phyloP scores from a whole-genome alignment of 1,140 invertebrate species.

The Mercenaria mercenaria region DNA sequence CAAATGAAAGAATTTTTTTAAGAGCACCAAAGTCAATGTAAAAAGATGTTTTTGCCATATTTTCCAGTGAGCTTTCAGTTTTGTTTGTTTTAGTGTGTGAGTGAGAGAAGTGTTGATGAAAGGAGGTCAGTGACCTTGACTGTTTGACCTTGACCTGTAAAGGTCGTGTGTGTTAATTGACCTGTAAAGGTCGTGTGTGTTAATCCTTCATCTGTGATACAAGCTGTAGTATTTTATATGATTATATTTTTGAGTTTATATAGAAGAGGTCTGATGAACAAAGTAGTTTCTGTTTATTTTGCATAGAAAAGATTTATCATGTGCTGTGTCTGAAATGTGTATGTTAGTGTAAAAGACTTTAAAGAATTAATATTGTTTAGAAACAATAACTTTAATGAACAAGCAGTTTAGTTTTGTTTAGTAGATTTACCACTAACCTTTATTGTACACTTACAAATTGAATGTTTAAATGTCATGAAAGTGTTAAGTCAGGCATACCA shows the following conservation, averaged over 20 bases:
- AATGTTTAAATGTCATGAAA: too few species aligned
- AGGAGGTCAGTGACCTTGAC: background rate
- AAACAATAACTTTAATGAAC: too few species aligned
- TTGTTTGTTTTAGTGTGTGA: background rate
- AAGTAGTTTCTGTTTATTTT: background rate
- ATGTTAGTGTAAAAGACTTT: background rate
- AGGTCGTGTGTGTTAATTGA: slow-evolving; percentile 15
- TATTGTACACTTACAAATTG: too few species aligned
- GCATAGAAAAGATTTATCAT: background rate
- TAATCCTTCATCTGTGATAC: slow-evolving; percentile 42
- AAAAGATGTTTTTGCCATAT: background rate
- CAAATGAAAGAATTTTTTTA: background rate
- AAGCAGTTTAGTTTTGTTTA: too few species aligned
- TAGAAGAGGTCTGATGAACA: slow-evolving; percentile 1
- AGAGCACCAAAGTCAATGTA: background rate
- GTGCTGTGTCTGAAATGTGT: background rate
- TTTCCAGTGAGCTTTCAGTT: slow-evolving; percentile 46
- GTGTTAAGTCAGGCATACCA: too few species aligned
- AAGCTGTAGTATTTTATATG: slow-evolving; percentile 48
- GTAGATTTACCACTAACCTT: too few species aligned
- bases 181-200: background rate
- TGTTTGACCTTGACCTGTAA: background rate
- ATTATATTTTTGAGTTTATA: background rate
- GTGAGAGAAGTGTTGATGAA: background rate
- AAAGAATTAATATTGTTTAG: background rate